Base-by-base conservation (phyloP, 2,797 vertebrate species). In the Artibeus jamaicensis region DNA sequence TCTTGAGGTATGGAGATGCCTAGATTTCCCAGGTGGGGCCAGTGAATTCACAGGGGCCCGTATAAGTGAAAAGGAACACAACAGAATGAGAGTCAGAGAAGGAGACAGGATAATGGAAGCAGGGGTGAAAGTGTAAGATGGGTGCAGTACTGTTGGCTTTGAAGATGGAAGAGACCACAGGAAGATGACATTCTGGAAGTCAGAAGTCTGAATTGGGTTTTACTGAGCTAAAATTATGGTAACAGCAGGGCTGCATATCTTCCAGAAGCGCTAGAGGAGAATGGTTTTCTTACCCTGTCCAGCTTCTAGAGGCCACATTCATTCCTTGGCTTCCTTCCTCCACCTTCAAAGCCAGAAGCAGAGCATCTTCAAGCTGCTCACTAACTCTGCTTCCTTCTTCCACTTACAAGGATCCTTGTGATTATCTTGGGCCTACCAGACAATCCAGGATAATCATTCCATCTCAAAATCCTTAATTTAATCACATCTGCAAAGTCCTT, bases 381-480 rank as follows among this genome's bases (percentile, higher is more conserved):
- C 68, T 79, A 74, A 73, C 39, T 57, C 73, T 73, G 59, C 50
- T 83, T 92, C 32, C 86, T 84, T 86, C 48, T 71, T 79, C 32
- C 16, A 83, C 26, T 76, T 89, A n/a, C 1, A 81, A 74, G n/a
- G 29, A 83, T 78, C 21, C 37, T 94, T 91, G 6, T 88, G 42
- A 68, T 76, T 89, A 82, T 7, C 15, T 29, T 34, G 46, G 48
- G 16, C 9, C 15, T 21, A 62, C 42, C 6, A 81, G 22, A 62
- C 24, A 86, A 92, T 46, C 50, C 46, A 87, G 6, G 15, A 93
- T 68, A 71, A 67, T 29, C 42, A 89, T 83, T 55, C 53, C 65
- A 71, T 65, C n/a, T 89, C 34, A 79, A 55, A 88, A 78, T 77
- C 29, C 76, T 78, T 85, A 62, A 92, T 84, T 84, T 87, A 62